These are phyloP conservation scores for Creontiades dilutus DNA, from an alignment of 2,888 invertebrate genomes.

Conservation along the genomic window DNA sequence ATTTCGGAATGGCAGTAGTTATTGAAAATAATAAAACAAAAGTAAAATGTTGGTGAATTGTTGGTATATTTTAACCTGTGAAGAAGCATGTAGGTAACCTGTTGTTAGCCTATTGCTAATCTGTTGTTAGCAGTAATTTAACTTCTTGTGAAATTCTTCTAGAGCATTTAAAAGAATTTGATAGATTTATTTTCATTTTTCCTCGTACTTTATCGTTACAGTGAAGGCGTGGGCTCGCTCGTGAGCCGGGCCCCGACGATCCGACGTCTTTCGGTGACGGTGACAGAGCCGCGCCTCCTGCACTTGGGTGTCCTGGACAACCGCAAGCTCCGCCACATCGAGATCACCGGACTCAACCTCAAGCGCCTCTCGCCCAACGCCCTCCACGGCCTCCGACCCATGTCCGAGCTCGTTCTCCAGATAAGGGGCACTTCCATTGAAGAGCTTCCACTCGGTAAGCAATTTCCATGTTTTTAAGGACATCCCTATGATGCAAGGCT, in stretches of 20 bases:
- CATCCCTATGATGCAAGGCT: too few relatives aligned
- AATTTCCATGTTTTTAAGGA: too few relatives aligned
- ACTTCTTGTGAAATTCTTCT: too few relatives aligned
- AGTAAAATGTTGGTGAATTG: too few relatives aligned
- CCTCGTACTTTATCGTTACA: background rate
- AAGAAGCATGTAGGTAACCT: too few relatives aligned
- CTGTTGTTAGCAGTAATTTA: too few relatives aligned
- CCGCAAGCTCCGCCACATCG: conserved; percentile 85
- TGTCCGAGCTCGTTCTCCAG: conserved; percentile 77
- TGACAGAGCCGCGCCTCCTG: conserved; percentile 70
- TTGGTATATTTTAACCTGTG: too few relatives aligned
- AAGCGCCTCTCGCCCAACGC: conserved; percentile 88
- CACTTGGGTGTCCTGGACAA: conserved; percentile 54
- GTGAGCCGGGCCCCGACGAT: conserved; percentile 65
- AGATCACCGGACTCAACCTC: conserved; percentile 88
- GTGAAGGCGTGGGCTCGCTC: conserved; percentile 65
- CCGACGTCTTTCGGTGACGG: conserved; percentile 77
- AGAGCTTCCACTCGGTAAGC: conserved; percentile 84
- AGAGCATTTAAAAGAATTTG: too few relatives aligned
- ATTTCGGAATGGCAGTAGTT: too few relatives aligned
- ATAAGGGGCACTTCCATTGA: conserved; percentile 89
- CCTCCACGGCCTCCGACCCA: conserved; percentile 85
- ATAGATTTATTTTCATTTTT: background rate
- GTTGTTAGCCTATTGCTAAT: too few relatives aligned
- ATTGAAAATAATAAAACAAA: too few relatives aligned